phyloP scores from a whole-genome alignment of 1,140 invertebrate genomes.

The Thaumatotibia leucotreta region DNA sequence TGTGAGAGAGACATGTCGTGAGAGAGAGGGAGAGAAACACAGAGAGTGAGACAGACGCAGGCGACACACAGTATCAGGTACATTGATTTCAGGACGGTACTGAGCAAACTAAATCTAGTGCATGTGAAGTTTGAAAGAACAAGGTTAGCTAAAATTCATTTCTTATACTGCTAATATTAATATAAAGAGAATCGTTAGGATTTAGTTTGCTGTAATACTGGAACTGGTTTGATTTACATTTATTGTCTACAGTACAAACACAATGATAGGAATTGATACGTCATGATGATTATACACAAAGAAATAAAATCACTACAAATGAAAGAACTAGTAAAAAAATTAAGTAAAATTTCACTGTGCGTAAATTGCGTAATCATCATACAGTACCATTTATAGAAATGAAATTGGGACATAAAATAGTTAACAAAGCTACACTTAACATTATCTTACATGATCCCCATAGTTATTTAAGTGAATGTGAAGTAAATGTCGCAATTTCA shows the following conservation, averaged over 20 bases:
- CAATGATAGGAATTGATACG: neutral
- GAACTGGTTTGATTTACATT: conserved; percentile 2
- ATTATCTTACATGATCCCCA: neutral
- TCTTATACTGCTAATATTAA: no score
- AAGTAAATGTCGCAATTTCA: conserved; percentile 4
- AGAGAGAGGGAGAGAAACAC: conserved; percentile 71
- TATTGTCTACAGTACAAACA: conserved; percentile 10
- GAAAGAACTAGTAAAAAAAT: neutral
- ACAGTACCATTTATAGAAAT: neutral
- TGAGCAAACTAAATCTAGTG: conserved; percentile 22
- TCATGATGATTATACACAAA: neutral
- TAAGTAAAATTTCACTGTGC: neutral
- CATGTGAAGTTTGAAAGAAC: neutral
- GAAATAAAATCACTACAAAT: neutral
- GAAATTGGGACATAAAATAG: neutral
- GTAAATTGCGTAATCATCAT: neutral
- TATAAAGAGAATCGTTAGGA: neutral
- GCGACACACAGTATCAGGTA: conserved; percentile 54
- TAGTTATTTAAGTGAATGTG: neutral
- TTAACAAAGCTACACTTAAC: neutral
- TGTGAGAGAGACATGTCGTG: conserved; percentile 69
- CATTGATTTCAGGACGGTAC: conserved; percentile 23
- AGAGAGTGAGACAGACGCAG: conserved; percentile 74
- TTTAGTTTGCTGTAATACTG: neutral
- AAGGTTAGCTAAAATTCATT: neutral